Conservation (phyloP, 1,140 invertebrate species). For the Heliconius hewitsoni region DNA sequence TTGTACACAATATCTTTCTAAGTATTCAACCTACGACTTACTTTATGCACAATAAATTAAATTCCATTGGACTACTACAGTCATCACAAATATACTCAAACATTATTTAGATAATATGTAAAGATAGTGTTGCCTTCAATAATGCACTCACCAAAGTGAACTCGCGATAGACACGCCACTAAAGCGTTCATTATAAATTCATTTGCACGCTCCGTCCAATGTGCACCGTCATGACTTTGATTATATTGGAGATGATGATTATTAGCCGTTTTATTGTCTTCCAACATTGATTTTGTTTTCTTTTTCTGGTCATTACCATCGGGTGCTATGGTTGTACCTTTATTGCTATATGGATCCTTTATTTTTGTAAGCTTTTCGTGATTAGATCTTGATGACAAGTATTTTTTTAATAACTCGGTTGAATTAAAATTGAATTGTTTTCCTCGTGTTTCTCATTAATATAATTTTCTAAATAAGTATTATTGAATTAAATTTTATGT, state of each 20-base stretch:
- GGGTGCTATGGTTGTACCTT: constrained; percentile 35
- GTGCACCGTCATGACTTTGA: constrained; percentile 71
- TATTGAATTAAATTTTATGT: too few relatives aligned
- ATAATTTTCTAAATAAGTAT: too few relatives aligned
- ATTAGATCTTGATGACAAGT: constrained; percentile 6
- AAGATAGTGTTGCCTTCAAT: constrained; percentile 24
- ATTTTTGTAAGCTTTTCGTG: constrained; percentile 31
- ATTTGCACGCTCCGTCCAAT: constrained; percentile 67
- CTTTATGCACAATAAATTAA: not conserved
- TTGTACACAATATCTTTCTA: not conserved
- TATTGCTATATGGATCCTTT: constrained; percentile 21
- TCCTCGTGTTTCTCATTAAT: not conserved
- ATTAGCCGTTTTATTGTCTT: constrained; percentile 73
- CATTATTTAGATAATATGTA: constrained; percentile 7
- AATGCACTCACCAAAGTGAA: constrained; percentile 10
- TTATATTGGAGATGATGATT: constrained; percentile 70
- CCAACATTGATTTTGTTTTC: constrained; percentile 66
- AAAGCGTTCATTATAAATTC: constrained; percentile 73
- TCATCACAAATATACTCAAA: not conserved
- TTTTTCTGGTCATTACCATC: constrained; percentile 60
- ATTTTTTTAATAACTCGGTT: not conserved
- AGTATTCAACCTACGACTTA: not conserved
- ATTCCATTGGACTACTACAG: not conserved
- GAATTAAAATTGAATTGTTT: not conserved
- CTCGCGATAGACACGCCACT: constrained; percentile 35